Base-by-base conservation (phyloP, 2,113 vertebrate species). In the Dicaeum eximium region DNA sequence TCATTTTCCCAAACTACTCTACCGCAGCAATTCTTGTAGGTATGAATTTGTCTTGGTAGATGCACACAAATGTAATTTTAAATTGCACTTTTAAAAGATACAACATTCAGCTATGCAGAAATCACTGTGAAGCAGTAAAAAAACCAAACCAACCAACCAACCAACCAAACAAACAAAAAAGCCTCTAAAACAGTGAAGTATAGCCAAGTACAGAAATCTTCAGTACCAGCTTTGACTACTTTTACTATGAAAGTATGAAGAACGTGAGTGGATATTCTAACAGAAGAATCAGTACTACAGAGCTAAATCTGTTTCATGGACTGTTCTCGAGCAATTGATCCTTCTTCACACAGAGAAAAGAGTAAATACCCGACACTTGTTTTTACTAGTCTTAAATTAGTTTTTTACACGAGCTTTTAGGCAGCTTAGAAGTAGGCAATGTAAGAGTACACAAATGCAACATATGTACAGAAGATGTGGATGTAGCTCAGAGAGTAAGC, bases 391-490 rank as follows among this genome's bases (percentile, higher is more conserved):
- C 15, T 56, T 61, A 51, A 62, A 60, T 64, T 24, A 38, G 6
- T 69, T 88, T 80, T n/a, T 86, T 50, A 23, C 6, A 53, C 42
- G 2, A 66, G 6, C 5, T 44, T 12, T 53, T 65, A 60, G 72
- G 45, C 16, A 79, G 21, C 9, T 28, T 48, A 62, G 35, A 56
- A 90, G 47, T 1, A 62, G 10, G 8, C 7, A 62, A 62, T 20
- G 2, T 18, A 50, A 24, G 13, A 30, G 33, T 33, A 20, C 3
- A 3, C 14, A 81, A 58, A 47, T 19, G 6, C 15, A 58, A 25
- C 7, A 15, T 24, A 22, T 8, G 25, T 15, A 47, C 10, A 42
- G 45, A 42, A 82, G 37, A 33, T 24, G 18, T 0, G 0, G 28
- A 20, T 23, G 7, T 25, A 69, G 2, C 13, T 67, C 17, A 50